Percentiles rank a stretch among this genome's conserved stretches.
These are phyloP conservation scores for Chelonoidis abingdonii DNA, from an alignment of 2,113 vertebrate species.

Conservation along the genomic window DNA sequence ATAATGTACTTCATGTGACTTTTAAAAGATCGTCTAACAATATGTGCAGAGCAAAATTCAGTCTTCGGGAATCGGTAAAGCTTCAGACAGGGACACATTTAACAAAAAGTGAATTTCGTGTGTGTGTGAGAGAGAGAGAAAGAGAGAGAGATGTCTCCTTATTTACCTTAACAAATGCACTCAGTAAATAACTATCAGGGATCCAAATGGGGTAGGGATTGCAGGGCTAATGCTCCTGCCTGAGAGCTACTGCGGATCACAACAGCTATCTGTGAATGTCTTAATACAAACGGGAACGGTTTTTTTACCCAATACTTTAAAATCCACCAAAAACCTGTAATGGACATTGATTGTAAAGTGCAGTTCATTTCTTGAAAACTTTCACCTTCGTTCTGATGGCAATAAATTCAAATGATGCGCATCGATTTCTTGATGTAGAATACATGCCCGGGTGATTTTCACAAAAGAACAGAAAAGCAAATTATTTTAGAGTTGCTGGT, in stretches of 20 bases:
- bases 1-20: not conserved
- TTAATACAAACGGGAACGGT: slow-evolving; percentile 49
- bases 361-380: not conserved
- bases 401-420: not conserved
- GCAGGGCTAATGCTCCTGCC: not conserved
- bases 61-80: not conserved
- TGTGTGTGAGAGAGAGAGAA: not conserved
- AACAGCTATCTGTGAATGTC: slow-evolving; percentile 38
- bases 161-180: not conserved
- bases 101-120: not conserved
- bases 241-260: slow-evolving; percentile 12
- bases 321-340: not conserved
- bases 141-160: not conserved
- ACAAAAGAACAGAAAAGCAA: not conserved
- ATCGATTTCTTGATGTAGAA: not conserved
- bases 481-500: not conserved
- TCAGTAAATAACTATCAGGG: not conserved
- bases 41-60: not conserved
- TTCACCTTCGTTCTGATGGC: not conserved
- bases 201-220: not conserved
- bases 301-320: not conserved
- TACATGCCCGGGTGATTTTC: not conserved
- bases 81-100: not conserved
- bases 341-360: not conserved
- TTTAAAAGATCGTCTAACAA: not conserved